A percentile compares a stretch with the other conserved stretches of the same genome.
Evolutionary conservation across 2,888 invertebrate species (phyloP).

Genomic region (Holacanthella duospinosa): DNA sequence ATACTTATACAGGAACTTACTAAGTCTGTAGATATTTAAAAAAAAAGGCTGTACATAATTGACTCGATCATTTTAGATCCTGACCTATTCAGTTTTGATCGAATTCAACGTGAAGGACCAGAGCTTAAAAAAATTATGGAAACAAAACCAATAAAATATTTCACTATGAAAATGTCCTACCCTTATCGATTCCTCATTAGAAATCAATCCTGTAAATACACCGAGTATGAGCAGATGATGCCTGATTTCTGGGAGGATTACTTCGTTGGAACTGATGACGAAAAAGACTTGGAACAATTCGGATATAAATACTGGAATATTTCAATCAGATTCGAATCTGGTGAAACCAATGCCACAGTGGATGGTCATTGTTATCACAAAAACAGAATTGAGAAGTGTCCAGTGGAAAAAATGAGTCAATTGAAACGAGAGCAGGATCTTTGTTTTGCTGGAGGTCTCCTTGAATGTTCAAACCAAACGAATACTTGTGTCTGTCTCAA

Average conservation of each 20-base stretch:
- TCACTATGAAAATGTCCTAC: background rate
- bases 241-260: background rate
- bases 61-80: too few species aligned
- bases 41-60: too few species aligned
- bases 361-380: background rate
- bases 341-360: background rate
- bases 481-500: background rate
- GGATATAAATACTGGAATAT: background rate
- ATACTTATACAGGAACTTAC: too few species aligned
- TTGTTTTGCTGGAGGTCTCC: background rate
- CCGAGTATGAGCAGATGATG: background rate
- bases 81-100: too few species aligned
- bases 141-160: background rate
- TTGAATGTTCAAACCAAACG: background rate
- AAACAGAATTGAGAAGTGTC: background rate
- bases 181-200: background rate
- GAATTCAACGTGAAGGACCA: too few species aligned
- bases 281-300: background rate
- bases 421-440: slow-evolving; percentile 11
- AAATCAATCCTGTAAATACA: background rate
- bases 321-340: background rate
- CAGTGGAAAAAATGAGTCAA: background rate
- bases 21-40: too few species aligned
- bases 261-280: background rate
- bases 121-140: background rate